Evolutionary conservation across 2,113 vertebrate genomes (phyloP), one percentile per base, ranked within the genome.

Genomic region (Notarius quadriscutis): DNA sequence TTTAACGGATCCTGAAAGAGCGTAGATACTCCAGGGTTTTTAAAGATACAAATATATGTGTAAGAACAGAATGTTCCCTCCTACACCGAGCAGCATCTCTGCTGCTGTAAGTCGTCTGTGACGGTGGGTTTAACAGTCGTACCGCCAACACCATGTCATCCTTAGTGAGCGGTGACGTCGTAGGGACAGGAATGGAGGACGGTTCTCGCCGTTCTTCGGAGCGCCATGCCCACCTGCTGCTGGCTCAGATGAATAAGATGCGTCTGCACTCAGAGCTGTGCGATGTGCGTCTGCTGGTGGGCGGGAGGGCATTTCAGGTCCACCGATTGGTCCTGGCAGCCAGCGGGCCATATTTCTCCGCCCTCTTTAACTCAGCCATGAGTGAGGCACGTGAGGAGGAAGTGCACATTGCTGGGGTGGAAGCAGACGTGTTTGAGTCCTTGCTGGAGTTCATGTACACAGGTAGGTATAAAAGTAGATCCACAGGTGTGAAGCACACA

Each of bases 311-410:
- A 72, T 99, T 99, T 92, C 92, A 92, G 83, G 97, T 97, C 79
- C 98, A 99, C 88, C 95, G 96, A 22, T 92, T 99, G 90, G 97
- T 99, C 84, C 94, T 99, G 78, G 98, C 98, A 65, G 97, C 98
- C 67, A 97, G 98, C 92, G 99, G 98, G 87, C 98, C 97, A 0
- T 99, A 99, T 89, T 99, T 99, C 92, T 94, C 97, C 1, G 98
- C 97, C 77, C 94, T 99, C 65, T 98, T 99, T 89, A 95, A 96
- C 0, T 95, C 96, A n/a, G 96, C 97, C 50, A 97, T 99, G 98
- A 97, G 94, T 80, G 98, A 99, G 86, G 95, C 96, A 3, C 95
- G 95, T 18, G 96, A 97, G 91, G 97, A 98, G 14, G 96, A 97
- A 89, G 96, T 99, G 85, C 95, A 95, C 90, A 97, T 99, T 90